phyloP scores from a whole-genome alignment of 2,888 invertebrate genomes.

The Latheticus oryzae region DNA sequence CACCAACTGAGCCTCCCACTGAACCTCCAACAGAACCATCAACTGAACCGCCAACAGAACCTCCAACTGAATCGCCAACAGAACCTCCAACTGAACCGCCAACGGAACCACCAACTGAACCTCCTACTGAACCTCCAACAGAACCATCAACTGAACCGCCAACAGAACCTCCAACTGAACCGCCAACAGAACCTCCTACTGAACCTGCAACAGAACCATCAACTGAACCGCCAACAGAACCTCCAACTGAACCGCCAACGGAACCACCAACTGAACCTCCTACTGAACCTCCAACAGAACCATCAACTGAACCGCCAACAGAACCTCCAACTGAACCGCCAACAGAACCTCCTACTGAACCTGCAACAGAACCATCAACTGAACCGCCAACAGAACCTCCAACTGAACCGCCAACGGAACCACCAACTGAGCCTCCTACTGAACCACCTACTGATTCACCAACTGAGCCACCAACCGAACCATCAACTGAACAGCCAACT shows the following conservation, averaged over 20 bases:
- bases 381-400: conserved; percentile 21
- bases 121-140: neutral
- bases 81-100: conserved; percentile 15
- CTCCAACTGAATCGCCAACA: conserved; percentile 25
- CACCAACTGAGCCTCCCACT: conserved; percentile 14
- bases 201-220: conserved; percentile 23
- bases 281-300: conserved; percentile 16
- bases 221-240: conserved; percentile 22
- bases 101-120: conserved; percentile 22
- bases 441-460: conserved; percentile 29
- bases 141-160: conserved; percentile 14
- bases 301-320: neutral
- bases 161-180: conserved; percentile 19
- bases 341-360: conserved; percentile 31
- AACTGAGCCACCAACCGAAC: conserved; percentile 14
- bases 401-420: conserved; percentile 6
- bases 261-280: conserved; percentile 14
- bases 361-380: conserved; percentile 13
- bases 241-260: conserved; percentile 5
- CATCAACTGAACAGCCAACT: conserved; percentile 16
- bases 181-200: conserved; percentile 18
- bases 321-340: conserved; percentile 25
- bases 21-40: conserved; percentile 11
- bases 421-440: conserved; percentile 14
- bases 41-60: conserved; percentile 13